phyloP scores from a whole-genome alignment of 1,140 invertebrate genomes.

The Leptestheria dahalacensis region DNA sequence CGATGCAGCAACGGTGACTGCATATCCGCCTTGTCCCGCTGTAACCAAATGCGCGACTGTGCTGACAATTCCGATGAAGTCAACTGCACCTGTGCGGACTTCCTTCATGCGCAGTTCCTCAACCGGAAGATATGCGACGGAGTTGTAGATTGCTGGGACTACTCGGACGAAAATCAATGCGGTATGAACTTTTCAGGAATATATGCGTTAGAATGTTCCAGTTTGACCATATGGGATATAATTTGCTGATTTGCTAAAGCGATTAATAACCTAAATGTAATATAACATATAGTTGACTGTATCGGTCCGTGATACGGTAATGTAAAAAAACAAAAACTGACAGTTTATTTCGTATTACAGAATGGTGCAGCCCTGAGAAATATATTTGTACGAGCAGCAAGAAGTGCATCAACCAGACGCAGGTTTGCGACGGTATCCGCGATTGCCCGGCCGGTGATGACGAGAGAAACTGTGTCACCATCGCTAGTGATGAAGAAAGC shows the following conservation, averaged over 20 bases:
- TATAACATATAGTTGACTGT: too few species aligned
- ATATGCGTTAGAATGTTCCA: not conserved
- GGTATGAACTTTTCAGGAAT: conserved; percentile 37
- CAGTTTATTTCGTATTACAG: conserved; percentile 32
- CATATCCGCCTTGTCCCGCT: conserved; percentile 44
- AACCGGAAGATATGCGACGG: conserved; percentile 65
- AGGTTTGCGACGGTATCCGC: conserved; percentile 31
- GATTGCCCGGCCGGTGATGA: conserved; percentile 67
- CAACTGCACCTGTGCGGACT: conserved; percentile 59
- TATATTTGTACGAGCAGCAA: conserved; percentile 56
- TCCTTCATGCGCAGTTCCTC: conserved; percentile 47
- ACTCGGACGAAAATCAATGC: conserved; percentile 59
- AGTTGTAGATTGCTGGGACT: conserved; percentile 47
- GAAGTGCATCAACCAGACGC: conserved; percentile 33
- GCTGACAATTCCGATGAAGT: conserved; percentile 50
- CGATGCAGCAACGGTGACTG: conserved; percentile 47
- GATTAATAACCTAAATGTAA: too few species aligned
- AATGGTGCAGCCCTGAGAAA: conserved; percentile 55
- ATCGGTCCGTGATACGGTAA: too few species aligned
- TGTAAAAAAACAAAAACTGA: too few species aligned
- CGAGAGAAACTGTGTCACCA: conserved; percentile 49
- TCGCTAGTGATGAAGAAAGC: conserved; percentile 29
- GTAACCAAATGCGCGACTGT: conserved; percentile 60
- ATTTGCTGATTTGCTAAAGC: too few species aligned
- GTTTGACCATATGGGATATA: not conserved